Conservation (phyloP, 2,113 vertebrate species). For the Paramisgurnus dabryanus region DNA sequence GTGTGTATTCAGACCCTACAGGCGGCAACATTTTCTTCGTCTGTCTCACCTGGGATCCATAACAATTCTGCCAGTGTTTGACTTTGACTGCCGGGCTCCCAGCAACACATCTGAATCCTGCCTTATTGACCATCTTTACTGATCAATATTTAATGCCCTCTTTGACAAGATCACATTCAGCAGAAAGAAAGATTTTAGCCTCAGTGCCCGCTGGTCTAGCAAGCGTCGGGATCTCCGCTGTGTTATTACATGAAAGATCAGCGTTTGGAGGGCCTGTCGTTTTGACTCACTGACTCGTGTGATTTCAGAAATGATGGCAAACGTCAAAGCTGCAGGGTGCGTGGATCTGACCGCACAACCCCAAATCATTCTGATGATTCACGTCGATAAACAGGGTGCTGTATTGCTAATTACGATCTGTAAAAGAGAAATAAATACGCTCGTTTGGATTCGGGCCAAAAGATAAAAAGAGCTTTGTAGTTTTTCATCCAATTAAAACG, state of each 20-base stretch:
- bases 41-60: conserved; percentile 22
- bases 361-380: conserved; percentile 31
- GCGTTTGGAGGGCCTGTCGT: conserved; percentile 19
- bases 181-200: conserved; percentile 37
- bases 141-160: conserved; percentile 58
- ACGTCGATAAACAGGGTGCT: not conserved
- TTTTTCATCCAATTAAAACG: not conserved
- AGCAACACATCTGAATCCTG: conserved; percentile 40
- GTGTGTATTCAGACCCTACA: not conserved
- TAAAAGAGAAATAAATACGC: not conserved
- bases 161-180: conserved; percentile 54
- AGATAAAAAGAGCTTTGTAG: not conserved
- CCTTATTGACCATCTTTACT: conserved; percentile 54
- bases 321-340: conserved; percentile 35
- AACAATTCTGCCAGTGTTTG: conserved; percentile 33
- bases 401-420: conserved; percentile 12
- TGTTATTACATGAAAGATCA: conserved; percentile 51
- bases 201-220: conserved; percentile 40
- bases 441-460: not conserved
- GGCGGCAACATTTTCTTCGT: conserved; percentile 4
- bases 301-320: conserved; percentile 45
- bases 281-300: conserved; percentile 46
- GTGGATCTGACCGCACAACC: conserved; percentile 5
- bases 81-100: conserved; percentile 37
- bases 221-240: conserved; percentile 1